Conservation (phyloP, 2,888 invertebrate genomes). For the Eudemis profundana region DNA sequence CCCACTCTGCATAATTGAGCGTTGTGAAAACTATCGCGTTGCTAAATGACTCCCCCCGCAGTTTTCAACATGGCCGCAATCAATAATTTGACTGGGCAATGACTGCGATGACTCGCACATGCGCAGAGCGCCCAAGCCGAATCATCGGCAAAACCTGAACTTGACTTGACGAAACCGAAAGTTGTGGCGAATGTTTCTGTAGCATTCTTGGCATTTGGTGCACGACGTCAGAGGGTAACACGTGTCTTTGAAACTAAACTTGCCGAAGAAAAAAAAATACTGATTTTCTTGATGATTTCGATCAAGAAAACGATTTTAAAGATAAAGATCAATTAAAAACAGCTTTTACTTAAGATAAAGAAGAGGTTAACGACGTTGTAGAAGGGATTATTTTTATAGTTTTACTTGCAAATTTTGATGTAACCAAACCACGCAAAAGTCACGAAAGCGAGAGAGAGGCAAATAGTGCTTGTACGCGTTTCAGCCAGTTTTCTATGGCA, state of each 20-base stretch:
- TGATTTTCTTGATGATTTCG: constrained; percentile 15
- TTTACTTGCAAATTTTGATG: constrained; percentile 29
- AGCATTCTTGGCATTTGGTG: constrained; percentile 76
- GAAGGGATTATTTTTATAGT: not conserved
- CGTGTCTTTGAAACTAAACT: constrained; percentile 34
- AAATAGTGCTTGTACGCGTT: constrained; percentile 37
- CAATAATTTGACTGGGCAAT: constrained; percentile 85
- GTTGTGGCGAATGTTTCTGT: constrained; percentile 81
- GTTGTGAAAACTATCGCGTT: constrained; percentile 84
- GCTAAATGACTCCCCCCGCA: constrained; percentile 77
- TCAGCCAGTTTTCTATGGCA: constrained; percentile 36
- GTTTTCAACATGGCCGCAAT: constrained; percentile 84
- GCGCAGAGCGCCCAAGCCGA: constrained; percentile 67
- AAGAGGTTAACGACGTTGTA: not conserved
- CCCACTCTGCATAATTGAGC: constrained; percentile 79
- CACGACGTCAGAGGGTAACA: constrained; percentile 46
- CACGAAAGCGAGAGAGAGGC: constrained; percentile 45
- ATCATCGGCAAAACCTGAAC: constrained; percentile 83
- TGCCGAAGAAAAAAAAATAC: not conserved
- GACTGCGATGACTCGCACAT: constrained; percentile 84
- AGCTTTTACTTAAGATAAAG: not conserved
- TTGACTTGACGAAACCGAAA: constrained; percentile 85
- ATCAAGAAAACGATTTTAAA: constrained; percentile 8
- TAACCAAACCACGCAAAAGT: constrained; percentile 29
- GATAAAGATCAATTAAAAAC: not conserved